Evolutionary conservation across 2,113 vertebrate species (phyloP), one percentile per base, ranked within the genome.

Genomic region (Monopterus albus): DNA sequence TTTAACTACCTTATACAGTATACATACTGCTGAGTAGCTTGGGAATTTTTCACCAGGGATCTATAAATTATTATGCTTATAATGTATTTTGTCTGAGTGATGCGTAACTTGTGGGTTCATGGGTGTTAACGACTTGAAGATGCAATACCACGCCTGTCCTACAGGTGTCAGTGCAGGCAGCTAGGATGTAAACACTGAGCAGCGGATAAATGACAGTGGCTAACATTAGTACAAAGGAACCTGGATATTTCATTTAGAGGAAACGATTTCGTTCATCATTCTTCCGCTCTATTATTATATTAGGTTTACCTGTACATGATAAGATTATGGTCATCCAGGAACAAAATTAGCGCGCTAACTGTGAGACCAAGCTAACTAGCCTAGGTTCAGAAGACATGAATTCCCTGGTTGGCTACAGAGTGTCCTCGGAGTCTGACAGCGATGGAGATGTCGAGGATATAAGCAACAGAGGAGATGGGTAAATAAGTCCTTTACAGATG

Each of bases 391-490:
- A 36, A 73, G 45, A 5, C 2, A 90, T 91, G 90, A 89, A 88
- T 65, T 89, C 91, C 12, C 84, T 94, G 29, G 93, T 94, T 3
- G 91, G 91, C 6, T 94, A 94, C 66, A 90, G 90, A 31, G 52
- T 90, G 23, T 94, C 93, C 3, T 94, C 93, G 0, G 92, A 91
- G 1, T 94, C 92, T 1, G 92, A 93, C 55, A 88, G 88, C 4
- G 92, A 92, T 35, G 87, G 59, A 12, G 91, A 88, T 1, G 69
- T 26, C 8, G 84, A 79, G 5, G 78, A 73, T 17, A 67, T n/a
- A 25, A 84, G 82, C 66, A 59, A 21, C 21, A n/a, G 5, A 0
- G 49, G 20, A 25, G 26, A 1, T 20, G 10, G 66, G 87, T 87
- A 42, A 70, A 56, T 66, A 15, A 9, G 28, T 5, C 15, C 25